A percentile compares a stretch with the other conserved stretches of the same genome.
These are phyloP conservation scores for Etheostoma perlongum DNA, from an alignment of 2,797 vertebrate genomes.

Conservation along the genomic window DNA sequence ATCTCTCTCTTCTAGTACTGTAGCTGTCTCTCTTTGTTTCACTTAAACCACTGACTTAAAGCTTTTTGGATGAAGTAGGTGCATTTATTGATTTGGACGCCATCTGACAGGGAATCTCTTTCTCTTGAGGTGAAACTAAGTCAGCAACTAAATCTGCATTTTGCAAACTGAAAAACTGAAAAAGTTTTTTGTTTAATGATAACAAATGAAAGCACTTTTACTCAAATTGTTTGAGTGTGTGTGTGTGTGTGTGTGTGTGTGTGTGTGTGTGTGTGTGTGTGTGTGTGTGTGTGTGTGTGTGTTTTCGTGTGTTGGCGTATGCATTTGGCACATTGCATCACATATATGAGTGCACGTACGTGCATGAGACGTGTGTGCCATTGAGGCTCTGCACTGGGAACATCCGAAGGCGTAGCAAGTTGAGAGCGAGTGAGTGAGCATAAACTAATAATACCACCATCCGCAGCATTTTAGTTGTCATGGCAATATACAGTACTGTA, in stretches of 20 bases:
- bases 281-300: conserved; percentile 22
- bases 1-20: conserved; percentile 1
- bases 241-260: neutral
- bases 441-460: conserved; percentile 72
- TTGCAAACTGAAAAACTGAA: too few species aligned
- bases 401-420: conserved; percentile 71
- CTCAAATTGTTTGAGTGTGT: neutral
- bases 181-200: conserved; percentile 37
- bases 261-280: conserved; percentile 19
- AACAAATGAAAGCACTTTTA: conserved; percentile 5
- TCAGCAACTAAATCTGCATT: conserved; percentile 28
- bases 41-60: conserved; percentile 28
- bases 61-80: conserved; percentile 18
- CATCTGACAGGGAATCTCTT: conserved; percentile 43
- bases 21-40: neutral
- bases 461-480: conserved; percentile 71
- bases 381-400: conserved; percentile 49
- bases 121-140: conserved; percentile 34
- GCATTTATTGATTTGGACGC: conserved; percentile 3
- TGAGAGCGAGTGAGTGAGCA: conserved; percentile 40
- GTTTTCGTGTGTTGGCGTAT: conserved; percentile 21
- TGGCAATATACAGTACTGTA: conserved; percentile 41
- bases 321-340: conserved; percentile 38
- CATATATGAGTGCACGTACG: conserved; percentile 45
- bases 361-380: conserved; percentile 32